Evolutionary conservation across 37 sponge, comb jelly and placozoan species (phyloP).

Genomic region (Hexactinellida sp.): DNA sequence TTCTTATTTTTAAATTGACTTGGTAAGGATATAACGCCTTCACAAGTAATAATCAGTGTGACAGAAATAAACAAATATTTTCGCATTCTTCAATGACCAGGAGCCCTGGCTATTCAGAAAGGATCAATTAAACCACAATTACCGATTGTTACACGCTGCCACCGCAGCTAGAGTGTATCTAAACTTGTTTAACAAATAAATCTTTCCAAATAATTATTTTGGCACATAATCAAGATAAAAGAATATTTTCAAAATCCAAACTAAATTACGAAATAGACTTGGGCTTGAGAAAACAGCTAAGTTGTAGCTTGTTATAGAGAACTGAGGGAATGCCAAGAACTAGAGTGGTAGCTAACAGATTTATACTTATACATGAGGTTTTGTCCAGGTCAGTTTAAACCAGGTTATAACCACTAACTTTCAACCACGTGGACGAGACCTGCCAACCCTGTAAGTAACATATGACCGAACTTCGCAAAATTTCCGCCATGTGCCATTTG

Average conservation of each 20-base stretch:
- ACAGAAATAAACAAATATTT: no score
- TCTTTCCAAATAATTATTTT: neutral
- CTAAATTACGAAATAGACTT: neutral
- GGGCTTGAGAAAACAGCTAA: neutral
- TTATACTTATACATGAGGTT: no score
- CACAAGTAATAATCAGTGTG: neutral
- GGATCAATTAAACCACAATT: neutral
- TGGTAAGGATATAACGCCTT: neutral
- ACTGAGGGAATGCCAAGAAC: neutral
- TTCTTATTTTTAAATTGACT: neutral
- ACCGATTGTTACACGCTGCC: neutral
- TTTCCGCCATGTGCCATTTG: no score
- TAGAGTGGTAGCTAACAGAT: neutral
- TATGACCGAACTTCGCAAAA: no score
- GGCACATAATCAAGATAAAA: neutral
- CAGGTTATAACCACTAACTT: no score
- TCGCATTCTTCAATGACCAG: neutral
- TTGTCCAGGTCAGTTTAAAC: no score
- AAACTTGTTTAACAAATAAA: neutral
- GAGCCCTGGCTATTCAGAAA: no score
- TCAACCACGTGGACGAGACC: no score
- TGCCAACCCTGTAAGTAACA: no score
- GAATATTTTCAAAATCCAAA: neutral
- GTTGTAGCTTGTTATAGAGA: slow-evolving; percentile 10
- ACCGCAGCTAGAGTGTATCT: neutral